phyloP scores from a whole-genome alignment of 1,140 invertebrate genomes.

The Calephelis virginiensis region DNA sequence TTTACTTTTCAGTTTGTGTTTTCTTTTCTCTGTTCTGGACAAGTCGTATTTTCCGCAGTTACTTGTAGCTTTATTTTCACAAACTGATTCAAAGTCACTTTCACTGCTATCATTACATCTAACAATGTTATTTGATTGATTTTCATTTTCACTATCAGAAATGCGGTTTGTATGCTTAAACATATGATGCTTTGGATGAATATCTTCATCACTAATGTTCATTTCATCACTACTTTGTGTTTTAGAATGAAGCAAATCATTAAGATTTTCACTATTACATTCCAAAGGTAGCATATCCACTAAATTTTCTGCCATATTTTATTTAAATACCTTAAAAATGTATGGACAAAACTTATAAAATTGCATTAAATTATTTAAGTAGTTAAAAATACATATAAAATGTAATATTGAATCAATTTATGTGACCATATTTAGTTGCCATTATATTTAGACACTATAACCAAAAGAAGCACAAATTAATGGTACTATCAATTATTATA shows the following conservation, averaged over 20 bases:
- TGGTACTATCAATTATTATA: not conserved
- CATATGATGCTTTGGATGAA: not conserved
- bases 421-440: not conserved
- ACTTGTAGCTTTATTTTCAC: not conserved
- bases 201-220: slow-evolving; percentile 28
- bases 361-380: not conserved
- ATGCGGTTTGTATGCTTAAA: slow-evolving; percentile 25
- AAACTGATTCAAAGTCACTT: not conserved
- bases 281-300: not conserved
- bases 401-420: not conserved
- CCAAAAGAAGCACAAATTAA: not conserved
- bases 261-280: not conserved
- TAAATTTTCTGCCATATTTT: not conserved
- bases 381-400: not conserved
- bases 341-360: too few relatives aligned
- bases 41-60: not conserved
- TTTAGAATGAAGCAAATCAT: not conserved
- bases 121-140: not conserved
- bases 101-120: slow-evolving; percentile 18
- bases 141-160: slow-evolving; percentile 46
- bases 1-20: slow-evolving; percentile 53
- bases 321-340: too few relatives aligned
- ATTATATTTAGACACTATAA: not conserved
- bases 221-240: not conserved
- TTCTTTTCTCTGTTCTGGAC: slow-evolving; percentile 45